Base-by-base conservation (phyloP, 2,113 vertebrate genomes). In the Aptenodytes patagonicus region DNA sequence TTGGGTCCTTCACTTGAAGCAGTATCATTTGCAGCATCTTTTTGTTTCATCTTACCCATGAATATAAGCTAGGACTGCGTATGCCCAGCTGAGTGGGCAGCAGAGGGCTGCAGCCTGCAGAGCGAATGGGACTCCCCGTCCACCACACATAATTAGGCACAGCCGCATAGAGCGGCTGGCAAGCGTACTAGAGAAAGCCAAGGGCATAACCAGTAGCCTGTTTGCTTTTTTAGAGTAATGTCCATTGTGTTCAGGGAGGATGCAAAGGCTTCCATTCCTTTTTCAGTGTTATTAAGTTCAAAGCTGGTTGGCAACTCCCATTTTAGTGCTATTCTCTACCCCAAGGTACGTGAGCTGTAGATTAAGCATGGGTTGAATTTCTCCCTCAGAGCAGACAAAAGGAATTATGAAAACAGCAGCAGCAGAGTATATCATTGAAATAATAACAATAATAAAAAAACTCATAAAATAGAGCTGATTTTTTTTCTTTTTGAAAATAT, bases 151-250 rank as follows among this genome's bases (percentile, higher is more conserved):
- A 55, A 49, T 13, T 31, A 15, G 31, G 36, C 42, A 57, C 10
- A 60, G 36, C 46, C n/a, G 70, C 60, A 24, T 8, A 68, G 19
- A 49, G 44, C 0, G 2, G 13, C 49, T 42, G 15, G 36, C 34
- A 57, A 29, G 8, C 0, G 0, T 1, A 9, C 17, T 11, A 13
- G 31, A 55, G 64, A 52, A 81, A 89, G 19, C 16, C 76, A 79
- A 51, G 10, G 40, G 14, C 17, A 31, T 17, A 44, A 42, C 24
- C 51, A 46, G 32, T 6, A 42, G 11, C 34, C 26, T 26, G 2
- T 62, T 57, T n/a, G 7, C 24, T 70, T 60, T 70, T 64, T 47
- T 17, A 83, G 38, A 55, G 16, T n/a, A 55, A 60, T 25, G 5
- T 11, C 31, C 26, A 25, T 9, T 28, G 20, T 11, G 9, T 71